phyloP scores from a whole-genome alignment of 2,113 vertebrate genomes.

The Microcebus griseorufus region DNA sequence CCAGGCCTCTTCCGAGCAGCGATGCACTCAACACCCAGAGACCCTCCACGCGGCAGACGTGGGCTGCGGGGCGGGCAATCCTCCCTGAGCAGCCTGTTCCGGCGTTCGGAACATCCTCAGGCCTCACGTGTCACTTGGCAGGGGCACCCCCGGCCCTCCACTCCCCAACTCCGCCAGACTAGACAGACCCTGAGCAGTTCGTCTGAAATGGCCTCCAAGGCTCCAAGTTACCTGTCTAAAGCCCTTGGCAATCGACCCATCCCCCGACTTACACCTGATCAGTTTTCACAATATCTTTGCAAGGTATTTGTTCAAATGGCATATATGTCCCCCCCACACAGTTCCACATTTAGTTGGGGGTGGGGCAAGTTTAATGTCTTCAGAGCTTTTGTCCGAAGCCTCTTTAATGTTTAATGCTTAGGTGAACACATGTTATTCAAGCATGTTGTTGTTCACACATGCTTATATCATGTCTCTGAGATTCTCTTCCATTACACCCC shows the following conservation, averaged over 20 bases:
- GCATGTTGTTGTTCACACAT: not conserved
- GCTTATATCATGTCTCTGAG: not conserved
- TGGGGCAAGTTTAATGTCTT: not conserved
- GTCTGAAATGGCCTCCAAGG: not conserved
- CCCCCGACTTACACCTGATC: accelerated
- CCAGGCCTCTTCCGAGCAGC: not conserved
- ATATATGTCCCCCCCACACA: not conserved
- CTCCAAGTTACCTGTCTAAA: not conserved
- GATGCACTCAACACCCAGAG: constrained; percentile 52
- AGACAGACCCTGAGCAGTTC: not conserved
- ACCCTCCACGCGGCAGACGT: constrained; percentile 26
- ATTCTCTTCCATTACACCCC: not conserved
- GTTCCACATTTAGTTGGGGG: not conserved
- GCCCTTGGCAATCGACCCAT: not conserved
- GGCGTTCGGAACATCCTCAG: not conserved
- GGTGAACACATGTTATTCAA: not conserved
- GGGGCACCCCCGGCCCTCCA: accelerated
- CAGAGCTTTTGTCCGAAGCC: not conserved
- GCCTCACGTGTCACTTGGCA: not conserved
- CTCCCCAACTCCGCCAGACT: not conserved
- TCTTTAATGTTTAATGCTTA: not conserved
- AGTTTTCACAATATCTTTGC: not conserved
- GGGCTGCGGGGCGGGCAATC: not conserved
- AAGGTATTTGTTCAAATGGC: not conserved
- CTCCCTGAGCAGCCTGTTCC: accelerated